Evolutionary conservation across 2,888 invertebrate genomes (phyloP), one percentile per base, ranked within the genome.

Genomic region (Lasioglossum figueresi): DNA sequence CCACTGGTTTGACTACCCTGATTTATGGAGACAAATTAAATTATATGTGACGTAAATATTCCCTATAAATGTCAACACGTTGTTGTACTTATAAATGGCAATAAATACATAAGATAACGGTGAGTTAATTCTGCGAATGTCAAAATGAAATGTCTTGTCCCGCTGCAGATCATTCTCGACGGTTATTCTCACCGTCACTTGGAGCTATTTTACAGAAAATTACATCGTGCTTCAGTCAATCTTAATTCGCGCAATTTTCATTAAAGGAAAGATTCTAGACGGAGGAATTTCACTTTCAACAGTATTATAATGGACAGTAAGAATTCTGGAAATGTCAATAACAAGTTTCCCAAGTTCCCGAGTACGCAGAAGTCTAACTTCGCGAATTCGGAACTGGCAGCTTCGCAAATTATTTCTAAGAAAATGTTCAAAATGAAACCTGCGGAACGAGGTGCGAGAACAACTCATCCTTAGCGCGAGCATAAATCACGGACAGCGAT

Each of bases 401-500:
- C 56, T 52, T 70, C 27, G 5, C n/a, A 27, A 68, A 82, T 68
- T 40, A 70, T 48, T 59, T 40, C 45, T 16, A 31, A 37, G 45
- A 23, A 79, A 75, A 16, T 56, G 72, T 45, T 79, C 43, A 16
- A 23, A 31, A 19, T 16, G 34, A 63, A 52, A 19, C 16, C 6
- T 16, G 66, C 10, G 6, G 10, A 56, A 48, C 48, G 43, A 34
- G 70, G 34, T 34, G 43, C 31, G 52, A 43, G 34, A 45, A 71
- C 74, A 34, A 37, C 12, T 16, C 73, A 23, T 10, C 23, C 27
- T 63, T 76, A 52, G 45, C n/a, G n/a, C 16, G 52, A 34, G 16
- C 56, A 76, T 82, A 56, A 80, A 81, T 86, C 76, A 73, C 27
- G 23, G n/a, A n/a, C 19, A 63, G 40, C 14, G 4, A 68, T 6